Evolutionary conservation across 2,797 vertebrate species (phyloP).

Genomic region (Lophotriccus pileatus): DNA sequence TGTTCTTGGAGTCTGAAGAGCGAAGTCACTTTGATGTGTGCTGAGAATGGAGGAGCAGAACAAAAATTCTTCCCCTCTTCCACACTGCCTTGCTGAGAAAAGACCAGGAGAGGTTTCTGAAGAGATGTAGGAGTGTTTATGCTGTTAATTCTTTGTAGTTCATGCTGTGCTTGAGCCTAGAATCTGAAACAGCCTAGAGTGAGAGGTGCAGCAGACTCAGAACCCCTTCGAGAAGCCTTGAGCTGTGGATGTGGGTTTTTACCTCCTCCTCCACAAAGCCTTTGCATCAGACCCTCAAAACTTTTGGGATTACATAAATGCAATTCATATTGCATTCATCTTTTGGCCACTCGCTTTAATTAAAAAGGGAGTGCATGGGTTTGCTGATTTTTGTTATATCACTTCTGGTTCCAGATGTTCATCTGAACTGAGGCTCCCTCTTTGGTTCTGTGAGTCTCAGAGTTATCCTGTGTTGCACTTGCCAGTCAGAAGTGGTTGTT

Average conservation of each 20-base stretch:
- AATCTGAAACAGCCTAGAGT: fast-evolving
- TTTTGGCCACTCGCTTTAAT: neutral
- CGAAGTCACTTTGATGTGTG: neutral
- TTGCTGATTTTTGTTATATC: neutral
- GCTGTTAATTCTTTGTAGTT: neutral
- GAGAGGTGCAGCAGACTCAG: neutral
- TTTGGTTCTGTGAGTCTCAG: neutral
- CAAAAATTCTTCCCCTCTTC: neutral
- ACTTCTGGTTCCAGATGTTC: neutral
- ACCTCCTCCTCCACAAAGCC: neutral
- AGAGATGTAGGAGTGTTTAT: neutral
- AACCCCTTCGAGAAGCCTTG: neutral
- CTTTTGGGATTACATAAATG: fast-evolving
- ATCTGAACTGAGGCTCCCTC: neutral
- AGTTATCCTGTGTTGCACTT: fast-evolving
- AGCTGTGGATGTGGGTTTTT: neutral
- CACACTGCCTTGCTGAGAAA: neutral
- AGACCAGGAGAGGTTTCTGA: neutral
- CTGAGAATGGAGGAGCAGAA: neutral
- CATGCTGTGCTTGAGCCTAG: neutral
- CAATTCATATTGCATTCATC: neutral
- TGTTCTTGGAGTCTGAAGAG: neutral
- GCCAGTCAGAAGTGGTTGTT: neutral
- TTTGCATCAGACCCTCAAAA: neutral
- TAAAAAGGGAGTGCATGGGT: neutral